Percentiles rank a stretch among this genome's conserved stretches.
Conservation (phyloP, 92 coral and sea anemone species). For the Phenganax marumi region DNA sequence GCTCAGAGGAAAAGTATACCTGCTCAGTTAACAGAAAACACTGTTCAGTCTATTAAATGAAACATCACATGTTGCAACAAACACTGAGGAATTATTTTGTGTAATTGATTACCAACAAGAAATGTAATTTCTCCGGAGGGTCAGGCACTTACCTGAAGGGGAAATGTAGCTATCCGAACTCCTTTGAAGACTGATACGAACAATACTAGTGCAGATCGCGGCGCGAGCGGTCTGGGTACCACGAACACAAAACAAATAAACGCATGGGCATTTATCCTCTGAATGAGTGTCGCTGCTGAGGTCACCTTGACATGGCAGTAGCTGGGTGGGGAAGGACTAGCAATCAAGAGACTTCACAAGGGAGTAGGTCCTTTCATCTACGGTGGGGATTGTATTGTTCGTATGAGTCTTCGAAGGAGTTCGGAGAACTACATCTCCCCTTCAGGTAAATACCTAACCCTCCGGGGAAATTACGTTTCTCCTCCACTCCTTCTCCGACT, state of each 20-base stretch:
- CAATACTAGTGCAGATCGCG: slow-evolving; percentile 53
- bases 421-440: too few species aligned
- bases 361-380: not conserved
- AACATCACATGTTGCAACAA: too few species aligned
- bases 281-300: slow-evolving; percentile 15
- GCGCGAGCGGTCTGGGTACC: slow-evolving; percentile 40
- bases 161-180: slow-evolving; percentile 60
- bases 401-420: slow-evolving; percentile 63
- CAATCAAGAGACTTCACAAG: not conserved
- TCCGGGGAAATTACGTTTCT: slow-evolving; percentile 56
- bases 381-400: slow-evolving; percentile 49
- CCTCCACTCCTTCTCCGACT: slow-evolving; percentile 43
- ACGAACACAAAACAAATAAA: slow-evolving; percentile 11
- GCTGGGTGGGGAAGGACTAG: slow-evolving; percentile 31
- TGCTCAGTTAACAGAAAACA: too few species aligned
- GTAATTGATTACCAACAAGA: too few species aligned
- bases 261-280: slow-evolving; percentile 37
- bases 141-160: slow-evolving; percentile 58
- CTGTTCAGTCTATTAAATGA: too few species aligned
- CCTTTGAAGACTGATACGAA: slow-evolving; percentile 58
- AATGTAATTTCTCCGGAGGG: slow-evolving; percentile 53
- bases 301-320: slow-evolving; percentile 4
- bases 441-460: slow-evolving; percentile 59
- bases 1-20: too few species aligned
- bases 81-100: too few species aligned